Evolutionary conservation across 1,140 invertebrate genomes (phyloP).

Genomic region (Steinernema feltiae): DNA sequence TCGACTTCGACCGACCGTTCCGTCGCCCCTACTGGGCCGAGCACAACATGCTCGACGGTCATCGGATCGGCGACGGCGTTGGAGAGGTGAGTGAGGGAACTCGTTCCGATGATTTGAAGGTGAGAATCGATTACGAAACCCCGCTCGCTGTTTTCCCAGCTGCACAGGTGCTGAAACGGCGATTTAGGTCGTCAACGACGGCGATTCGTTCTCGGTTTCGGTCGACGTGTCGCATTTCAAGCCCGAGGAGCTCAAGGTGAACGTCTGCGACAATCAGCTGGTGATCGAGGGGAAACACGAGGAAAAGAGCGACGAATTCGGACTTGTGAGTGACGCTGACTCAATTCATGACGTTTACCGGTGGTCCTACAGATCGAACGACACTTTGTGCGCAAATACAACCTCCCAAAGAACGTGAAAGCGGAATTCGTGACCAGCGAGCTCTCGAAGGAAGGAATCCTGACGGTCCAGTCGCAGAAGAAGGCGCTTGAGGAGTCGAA

Average conservation of each 20-base stretch:
- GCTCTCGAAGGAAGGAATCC: conserved; percentile 43
- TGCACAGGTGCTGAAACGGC: neutral
- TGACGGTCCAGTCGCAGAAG: conserved; percentile 40
- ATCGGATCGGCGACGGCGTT: conserved; percentile 39
- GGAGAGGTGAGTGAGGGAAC: conserved; percentile 33
- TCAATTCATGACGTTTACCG: neutral
- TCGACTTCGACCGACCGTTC: conserved; percentile 43
- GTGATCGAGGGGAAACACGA: conserved; percentile 47
- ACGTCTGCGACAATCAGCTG: conserved; percentile 45
- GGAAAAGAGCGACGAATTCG: conserved; percentile 44
- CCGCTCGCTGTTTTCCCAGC: neutral
- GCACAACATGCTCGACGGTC: conserved; percentile 34
- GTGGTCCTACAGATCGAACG: conserved; percentile 37
- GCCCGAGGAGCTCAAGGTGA: conserved; percentile 47
- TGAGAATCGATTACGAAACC: conserved; percentile 7
- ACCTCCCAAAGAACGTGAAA: conserved; percentile 39
- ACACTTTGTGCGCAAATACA: conserved; percentile 44
- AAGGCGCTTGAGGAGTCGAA: conserved; percentile 36
- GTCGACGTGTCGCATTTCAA: conserved; percentile 44
- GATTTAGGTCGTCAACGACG: conserved; percentile 36
- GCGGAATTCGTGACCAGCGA: conserved; percentile 43
- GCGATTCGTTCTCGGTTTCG: conserved; percentile 36
- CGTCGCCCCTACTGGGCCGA: conserved; percentile 44
- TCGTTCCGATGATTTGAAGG: neutral
- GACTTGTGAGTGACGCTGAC: conserved; percentile 21